These are phyloP conservation scores for Apodemus speciosus DNA, from an alignment of 2,113 vertebrate species.

Conservation along the genomic window DNA sequence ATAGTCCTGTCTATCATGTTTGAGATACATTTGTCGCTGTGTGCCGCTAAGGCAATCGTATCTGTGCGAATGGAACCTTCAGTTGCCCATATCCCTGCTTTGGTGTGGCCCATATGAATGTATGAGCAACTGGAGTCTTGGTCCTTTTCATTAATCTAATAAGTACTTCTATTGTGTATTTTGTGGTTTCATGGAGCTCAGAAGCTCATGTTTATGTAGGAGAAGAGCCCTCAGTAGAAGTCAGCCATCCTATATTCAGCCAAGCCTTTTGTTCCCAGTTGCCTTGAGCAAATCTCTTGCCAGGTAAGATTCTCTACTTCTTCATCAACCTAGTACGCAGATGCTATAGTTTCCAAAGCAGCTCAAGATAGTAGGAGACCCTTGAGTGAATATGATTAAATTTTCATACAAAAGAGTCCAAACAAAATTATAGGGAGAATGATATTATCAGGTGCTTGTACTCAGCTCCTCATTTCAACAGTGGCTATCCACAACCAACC, in stretches of 20 bases:
- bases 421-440: conserved; percentile 38
- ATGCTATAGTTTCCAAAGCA: neutral
- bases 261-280: conserved; percentile 37
- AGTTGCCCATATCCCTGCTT: conserved; percentile 8
- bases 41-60: neutral
- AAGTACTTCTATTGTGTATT: conserved; percentile 59
- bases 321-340: conserved; percentile 29
- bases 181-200: conserved; percentile 38
- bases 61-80: conserved; percentile 1
- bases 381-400: neutral
- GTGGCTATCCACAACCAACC: neutral
- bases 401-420: conserved; percentile 28
- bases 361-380: conserved; percentile 4
- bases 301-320: conserved; percentile 41
- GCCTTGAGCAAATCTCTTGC: conserved; percentile 56
- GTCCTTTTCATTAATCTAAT: conserved; percentile 55
- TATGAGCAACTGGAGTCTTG: conserved; percentile 31
- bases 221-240: conserved; percentile 18
- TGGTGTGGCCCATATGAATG: conserved; percentile 23
- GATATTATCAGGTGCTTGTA: neutral
- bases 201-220: conserved; percentile 63
- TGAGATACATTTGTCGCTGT: conserved; percentile 33
- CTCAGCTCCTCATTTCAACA: neutral
- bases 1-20: neutral
- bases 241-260: conserved; percentile 50